These are phyloP conservation scores for Tiaroga cobitis DNA, from an alignment of 2,797 vertebrate species.

Conservation along the genomic window DNA sequence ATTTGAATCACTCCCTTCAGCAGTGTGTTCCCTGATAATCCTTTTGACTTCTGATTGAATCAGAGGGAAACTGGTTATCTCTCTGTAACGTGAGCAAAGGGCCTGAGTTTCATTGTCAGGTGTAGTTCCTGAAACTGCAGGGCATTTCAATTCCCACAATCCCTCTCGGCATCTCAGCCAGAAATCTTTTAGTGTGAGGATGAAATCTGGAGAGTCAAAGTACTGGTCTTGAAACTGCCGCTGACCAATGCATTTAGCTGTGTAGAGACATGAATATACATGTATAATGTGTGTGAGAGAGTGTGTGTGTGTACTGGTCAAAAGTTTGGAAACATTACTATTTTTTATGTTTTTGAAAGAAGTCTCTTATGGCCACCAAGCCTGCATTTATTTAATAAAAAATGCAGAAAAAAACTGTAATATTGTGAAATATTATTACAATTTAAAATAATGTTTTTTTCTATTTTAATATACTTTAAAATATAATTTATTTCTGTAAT, in stretches of 20 bases:
- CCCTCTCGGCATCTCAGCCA: conserved; percentile 80
- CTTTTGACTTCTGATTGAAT: conserved; percentile 73
- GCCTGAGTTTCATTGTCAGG: conserved; percentile 53
- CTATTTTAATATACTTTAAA: no score
- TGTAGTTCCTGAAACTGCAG: conserved; percentile 37
- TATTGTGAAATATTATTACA: no score
- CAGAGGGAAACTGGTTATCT: conserved; percentile 75
- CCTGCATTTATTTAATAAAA: no score
- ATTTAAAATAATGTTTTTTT: no score
- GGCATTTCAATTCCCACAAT: conserved; percentile 81
- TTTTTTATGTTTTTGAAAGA: no score
- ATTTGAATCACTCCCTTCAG: conserved; percentile 21
- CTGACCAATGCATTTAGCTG: conserved; percentile 70
- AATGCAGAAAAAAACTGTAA: no score
- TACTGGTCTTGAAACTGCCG: conserved; percentile 77
- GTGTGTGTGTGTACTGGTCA: no score
- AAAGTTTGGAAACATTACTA: no score
- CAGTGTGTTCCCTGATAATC: conserved; percentile 58
- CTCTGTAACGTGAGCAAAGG: conserved; percentile 76
- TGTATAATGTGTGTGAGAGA: no score
- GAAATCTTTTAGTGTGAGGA: conserved; percentile 75
- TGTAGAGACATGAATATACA: background rate
- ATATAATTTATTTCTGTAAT: no score
- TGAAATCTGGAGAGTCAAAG: conserved; percentile 75
- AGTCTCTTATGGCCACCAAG: no score